Evolutionary conservation across 2,797 vertebrate species (phyloP), one percentile per base, ranked within the genome.

Genomic region (Smutsia temminckii): DNA sequence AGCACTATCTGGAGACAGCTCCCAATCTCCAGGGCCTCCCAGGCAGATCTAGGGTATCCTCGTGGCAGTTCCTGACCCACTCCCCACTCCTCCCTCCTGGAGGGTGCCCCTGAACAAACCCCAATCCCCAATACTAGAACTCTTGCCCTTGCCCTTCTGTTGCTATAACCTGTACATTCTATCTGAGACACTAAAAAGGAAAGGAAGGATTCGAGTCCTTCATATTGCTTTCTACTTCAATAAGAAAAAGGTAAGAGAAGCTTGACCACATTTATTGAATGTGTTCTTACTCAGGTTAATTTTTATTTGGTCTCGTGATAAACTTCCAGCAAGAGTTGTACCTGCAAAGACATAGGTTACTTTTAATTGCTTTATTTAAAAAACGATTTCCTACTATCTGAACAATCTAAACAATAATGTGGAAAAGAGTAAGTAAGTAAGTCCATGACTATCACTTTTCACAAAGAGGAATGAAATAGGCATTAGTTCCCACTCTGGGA

Each of bases 281-380:
- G 51, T 69, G 32, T 46, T 93, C 74, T 77, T 55, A 86, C 14
- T 71, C 46, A 75, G 23, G 6, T 29, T 46, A 90, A 7, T 53
- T 74, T 86, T 91, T 46, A 75, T 61, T 59, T 77, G 53, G 37
- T 57, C 20, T 84, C 49, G 32, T n/a, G 72, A 84, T 72, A 88
- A 91, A 87, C 6, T 46, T 66, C 7, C 3, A 84, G 42, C 68
- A 53, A 61, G 29, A 61, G n/a, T 49, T 79, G 16, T 57, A 55
- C 17, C 34, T 87, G 55, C 27, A 77, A 77, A 93, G 49, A 46
- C 17, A 77, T 2, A 87, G 1, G 14, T 68, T 86, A 79, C 23
- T 66, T 78, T 80, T 75, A 42, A 72, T 27, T 93, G 61, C 49
- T 91, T 64, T 55, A 91, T 81, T 66, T 69, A 51, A 87, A 80